Percentiles rank a stretch among this genome's conserved stretches.
These are phyloP conservation scores for Porites lutea DNA, from an alignment of 64 coral and sea anemone genomes.

Conservation along the genomic window DNA sequence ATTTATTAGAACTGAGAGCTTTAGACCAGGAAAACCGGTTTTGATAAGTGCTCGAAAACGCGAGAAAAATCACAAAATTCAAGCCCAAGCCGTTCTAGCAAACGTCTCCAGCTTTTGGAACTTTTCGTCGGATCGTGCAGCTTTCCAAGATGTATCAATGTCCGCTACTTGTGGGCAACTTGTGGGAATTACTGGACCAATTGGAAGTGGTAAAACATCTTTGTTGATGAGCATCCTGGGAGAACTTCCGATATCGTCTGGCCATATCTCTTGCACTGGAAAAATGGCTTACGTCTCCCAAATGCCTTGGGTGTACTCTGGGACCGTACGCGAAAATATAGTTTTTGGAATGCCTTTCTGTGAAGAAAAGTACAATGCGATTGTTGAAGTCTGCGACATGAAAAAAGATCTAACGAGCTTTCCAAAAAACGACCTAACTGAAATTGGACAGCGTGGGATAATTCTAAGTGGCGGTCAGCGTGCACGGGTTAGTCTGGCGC, in stretches of 20 bases:
- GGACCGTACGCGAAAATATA: conserved; percentile 66
- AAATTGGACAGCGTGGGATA: conserved; percentile 66
- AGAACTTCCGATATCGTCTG: conserved; percentile 47
- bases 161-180: not conserved
- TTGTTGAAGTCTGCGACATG: conserved; percentile 60
- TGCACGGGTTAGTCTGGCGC: conserved; percentile 26
- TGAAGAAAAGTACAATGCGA: conserved; percentile 27
- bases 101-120: not conserved
- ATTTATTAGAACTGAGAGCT: not conserved
- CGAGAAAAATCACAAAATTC: not conserved
- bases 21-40: not conserved
- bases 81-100: not conserved
- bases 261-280: not conserved
- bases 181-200: conserved; percentile 54
- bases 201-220: conserved; percentile 72
- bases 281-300: conserved; percentile 58
- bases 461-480: conserved; percentile 66
- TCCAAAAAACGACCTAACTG: conserved; percentile 54
- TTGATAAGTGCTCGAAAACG: not conserved
- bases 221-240: conserved; percentile 61
- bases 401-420: conserved; percentile 47
- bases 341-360: conserved; percentile 48
- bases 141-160: conserved; percentile 30
- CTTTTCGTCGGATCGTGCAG: not conserved
- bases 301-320: conserved; percentile 59